Percentiles rank a stretch among this genome's conserved stretches.
Conservation (phyloP, 30 jellyfish, hydroid and myxozoan species). For the Turritopsis dohrnii region DNA sequence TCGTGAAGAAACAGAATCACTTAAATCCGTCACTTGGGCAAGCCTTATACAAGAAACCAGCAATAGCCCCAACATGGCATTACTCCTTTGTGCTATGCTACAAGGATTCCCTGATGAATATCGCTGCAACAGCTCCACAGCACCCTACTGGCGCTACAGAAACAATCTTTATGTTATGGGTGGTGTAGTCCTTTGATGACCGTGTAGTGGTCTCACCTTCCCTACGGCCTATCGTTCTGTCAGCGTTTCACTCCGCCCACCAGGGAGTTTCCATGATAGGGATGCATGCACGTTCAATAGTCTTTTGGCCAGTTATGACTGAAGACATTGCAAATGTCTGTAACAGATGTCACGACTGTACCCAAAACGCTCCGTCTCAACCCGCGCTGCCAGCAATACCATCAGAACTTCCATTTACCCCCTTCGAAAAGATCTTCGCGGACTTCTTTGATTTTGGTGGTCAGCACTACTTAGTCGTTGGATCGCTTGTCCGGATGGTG, state of each 20-base stretch:
- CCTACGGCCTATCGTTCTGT: too few species aligned
- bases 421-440: not conserved
- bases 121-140: not conserved
- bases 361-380: constrained; percentile 1
- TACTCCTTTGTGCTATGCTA: too few species aligned
- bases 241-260: too few species aligned
- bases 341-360: not conserved
- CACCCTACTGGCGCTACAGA: constrained; percentile 2
- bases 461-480: not conserved
- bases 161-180: not conserved
- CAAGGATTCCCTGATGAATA: constrained; percentile 6
- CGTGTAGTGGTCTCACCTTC: too few species aligned
- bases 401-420: not conserved
- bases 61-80: too few species aligned
- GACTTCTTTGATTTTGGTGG: not conserved
- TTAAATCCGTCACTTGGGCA: too few species aligned
- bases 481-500: constrained; percentile 1
- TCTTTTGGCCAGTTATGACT: constrained; percentile 1
- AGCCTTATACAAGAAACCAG: too few species aligned
- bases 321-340: not conserved
- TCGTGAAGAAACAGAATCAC: too few species aligned
- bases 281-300: not conserved
- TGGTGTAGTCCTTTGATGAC: too few species aligned
- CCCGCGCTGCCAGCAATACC: not conserved
- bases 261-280: too few species aligned